A percentile compares a stretch with the other conserved stretches of the same genome.
These are phyloP conservation scores for Orthosia cruda DNA, from an alignment of 2,888 invertebrate genomes.

Conservation along the genomic window DNA sequence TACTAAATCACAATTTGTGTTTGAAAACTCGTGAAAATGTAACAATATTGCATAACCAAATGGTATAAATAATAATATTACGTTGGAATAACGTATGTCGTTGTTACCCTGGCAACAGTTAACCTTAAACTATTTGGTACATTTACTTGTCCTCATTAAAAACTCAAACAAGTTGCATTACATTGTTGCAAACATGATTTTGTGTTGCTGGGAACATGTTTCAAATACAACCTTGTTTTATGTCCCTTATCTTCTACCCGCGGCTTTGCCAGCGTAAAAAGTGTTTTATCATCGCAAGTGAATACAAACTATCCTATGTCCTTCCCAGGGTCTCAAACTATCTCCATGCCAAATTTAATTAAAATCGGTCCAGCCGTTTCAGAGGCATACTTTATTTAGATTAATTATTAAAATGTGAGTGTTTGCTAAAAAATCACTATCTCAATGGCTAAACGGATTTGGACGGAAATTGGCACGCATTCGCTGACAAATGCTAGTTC, in stretches of 20 bases:
- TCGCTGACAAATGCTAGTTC: not conserved
- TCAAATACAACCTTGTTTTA: not conserved
- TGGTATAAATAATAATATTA: slow-evolving; percentile 43
- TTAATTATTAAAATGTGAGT: too few species aligned
- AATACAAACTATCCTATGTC: too few species aligned
- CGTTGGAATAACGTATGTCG: slow-evolving; percentile 54
- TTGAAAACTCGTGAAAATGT: slow-evolving; percentile 46
- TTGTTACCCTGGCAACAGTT: slow-evolving; percentile 37
- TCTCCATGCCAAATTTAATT: too few species aligned
- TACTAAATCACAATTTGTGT: slow-evolving; percentile 40
- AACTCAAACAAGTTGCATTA: not conserved
- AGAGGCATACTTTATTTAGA: too few species aligned
- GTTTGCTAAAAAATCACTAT: not conserved
- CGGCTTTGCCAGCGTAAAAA: too few species aligned
- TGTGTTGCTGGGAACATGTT: not conserved
- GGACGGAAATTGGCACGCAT: not conserved
- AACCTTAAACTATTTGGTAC: slow-evolving; percentile 41
- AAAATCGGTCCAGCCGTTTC: too few species aligned
- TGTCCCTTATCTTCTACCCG: too few species aligned
- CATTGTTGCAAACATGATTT: slow-evolving; percentile 3
- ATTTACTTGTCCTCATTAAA: not conserved
- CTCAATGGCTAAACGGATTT: not conserved
- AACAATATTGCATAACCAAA: slow-evolving; percentile 39
- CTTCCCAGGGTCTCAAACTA: too few species aligned
- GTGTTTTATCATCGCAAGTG: too few species aligned